Evolutionary conservation across 2,797 vertebrate species (phyloP), one percentile per base, ranked within the genome.

Genomic region (Smutsia gigantea): DNA sequence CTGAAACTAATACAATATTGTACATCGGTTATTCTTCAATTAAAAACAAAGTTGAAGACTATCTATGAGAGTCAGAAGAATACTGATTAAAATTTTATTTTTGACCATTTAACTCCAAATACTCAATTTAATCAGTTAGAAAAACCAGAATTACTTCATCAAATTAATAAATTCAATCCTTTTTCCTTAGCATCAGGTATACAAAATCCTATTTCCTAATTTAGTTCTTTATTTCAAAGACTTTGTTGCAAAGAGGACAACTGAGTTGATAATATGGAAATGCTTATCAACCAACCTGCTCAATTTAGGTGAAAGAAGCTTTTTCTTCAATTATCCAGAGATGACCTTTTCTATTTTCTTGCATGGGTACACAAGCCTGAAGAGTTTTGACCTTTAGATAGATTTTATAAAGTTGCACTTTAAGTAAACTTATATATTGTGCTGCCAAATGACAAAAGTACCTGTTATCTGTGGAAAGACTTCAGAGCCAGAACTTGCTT

Each of bases 161-260:
- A 77, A 87, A 84, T 84, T 66, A 55, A 83, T 75, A 49, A 82
- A 66, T 57, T 92, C 51, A 75, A 53, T 63, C 75, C n/a, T 14
- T 90, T 79, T 72, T 83, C 92, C 75, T 71, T 77, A 71, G 46
- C 7, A 29, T 64, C 21, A 5, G 49, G 46, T 10, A 55, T 57
- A 55, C 7, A 88, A 87, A 95, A 92, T 79, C 59, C 64, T 87
- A 64, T 93, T 69, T 72, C 17, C 8, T 3, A 55, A 75, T 53
- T 93, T 46, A 84, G 15, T 61, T 90, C 49, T 77, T 95, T 53
- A 83, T 64, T 93, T 97, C 87, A 83, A 97, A 96, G 55, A 74
- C 68, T 31, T 39, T 34, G 27, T 55, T 68, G 13, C 12, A 78
- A 91, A 92, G 63, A 89, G 27, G 64, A 77, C 37, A 87, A 37